These are phyloP conservation scores for Dallia pectoralis DNA, from an alignment of 2,797 vertebrate genomes.

Conservation along the genomic window DNA sequence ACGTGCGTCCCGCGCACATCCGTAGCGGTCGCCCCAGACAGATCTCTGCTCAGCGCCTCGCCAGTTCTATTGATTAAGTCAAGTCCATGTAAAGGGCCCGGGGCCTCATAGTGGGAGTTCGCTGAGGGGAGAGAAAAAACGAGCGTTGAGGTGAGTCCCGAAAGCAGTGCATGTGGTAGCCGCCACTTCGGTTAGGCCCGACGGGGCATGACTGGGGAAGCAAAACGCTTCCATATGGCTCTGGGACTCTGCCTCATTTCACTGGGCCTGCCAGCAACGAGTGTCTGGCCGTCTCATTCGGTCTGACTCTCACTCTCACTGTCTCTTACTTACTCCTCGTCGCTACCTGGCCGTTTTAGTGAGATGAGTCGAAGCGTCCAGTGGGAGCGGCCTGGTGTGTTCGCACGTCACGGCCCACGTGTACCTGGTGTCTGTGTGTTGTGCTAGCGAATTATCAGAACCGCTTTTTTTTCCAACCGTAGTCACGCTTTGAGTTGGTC, in stretches of 20 bases:
- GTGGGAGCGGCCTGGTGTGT: no score
- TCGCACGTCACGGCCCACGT: no score
- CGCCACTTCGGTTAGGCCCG: conserved; percentile 68
- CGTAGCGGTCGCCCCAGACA: neutral
- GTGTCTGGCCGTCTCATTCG: conserved; percentile 38
- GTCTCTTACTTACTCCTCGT: conserved; percentile 10
- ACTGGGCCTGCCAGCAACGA: conserved; percentile 57
- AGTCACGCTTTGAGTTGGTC: neutral
- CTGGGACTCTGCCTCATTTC: conserved; percentile 52
- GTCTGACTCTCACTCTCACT: conserved; percentile 33
- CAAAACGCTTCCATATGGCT: conserved; percentile 75
- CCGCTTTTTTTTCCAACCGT: neutral
- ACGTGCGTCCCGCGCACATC: conserved; percentile 10
- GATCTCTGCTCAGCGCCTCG: conserved; percentile 14
- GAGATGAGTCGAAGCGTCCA: neutral
- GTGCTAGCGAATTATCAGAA: neutral
- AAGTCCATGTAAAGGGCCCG: conserved; percentile 39
- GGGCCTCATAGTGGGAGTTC: conserved; percentile 41
- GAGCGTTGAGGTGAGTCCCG: conserved; percentile 55
- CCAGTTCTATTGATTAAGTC: conserved; percentile 33
- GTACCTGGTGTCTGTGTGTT: neutral
- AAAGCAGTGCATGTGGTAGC: conserved; percentile 65
- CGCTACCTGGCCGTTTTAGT: conserved; percentile 22
- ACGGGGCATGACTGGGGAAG: conserved; percentile 69
- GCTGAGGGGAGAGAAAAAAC: conserved; percentile 62